Evolutionary conservation across 2,113 vertebrate species (phyloP).

Genomic region (Eulacestoma nigropectus): DNA sequence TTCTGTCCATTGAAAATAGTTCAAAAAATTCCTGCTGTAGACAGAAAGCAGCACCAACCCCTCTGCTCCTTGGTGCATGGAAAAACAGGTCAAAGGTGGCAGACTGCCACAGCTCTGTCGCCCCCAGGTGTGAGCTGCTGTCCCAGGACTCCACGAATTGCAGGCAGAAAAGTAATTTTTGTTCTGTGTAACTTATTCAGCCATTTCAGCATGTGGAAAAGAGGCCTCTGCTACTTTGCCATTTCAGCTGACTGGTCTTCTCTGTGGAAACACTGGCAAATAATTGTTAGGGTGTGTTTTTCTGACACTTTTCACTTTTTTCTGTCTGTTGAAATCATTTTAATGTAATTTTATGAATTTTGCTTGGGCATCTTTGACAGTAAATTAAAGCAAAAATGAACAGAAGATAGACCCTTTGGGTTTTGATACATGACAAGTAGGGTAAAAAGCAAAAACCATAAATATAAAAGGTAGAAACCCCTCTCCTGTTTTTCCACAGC

Average conservation of each 20-base stretch:
- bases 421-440: not conserved
- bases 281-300: not conserved
- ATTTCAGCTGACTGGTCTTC: conserved; percentile 9
- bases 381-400: not conserved
- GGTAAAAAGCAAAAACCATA: not conserved
- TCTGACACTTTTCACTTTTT: not conserved
- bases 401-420: not conserved
- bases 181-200: not conserved
- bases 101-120: conserved; percentile 18
- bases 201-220: not conserved
- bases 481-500: not conserved
- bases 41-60: not conserved
- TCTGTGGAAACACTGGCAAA: not conserved
- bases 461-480: not conserved
- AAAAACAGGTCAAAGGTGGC: conserved; percentile 1
- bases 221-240: not conserved
- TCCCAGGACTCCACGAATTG: not conserved
- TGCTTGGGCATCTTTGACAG: not conserved
- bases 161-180: not conserved
- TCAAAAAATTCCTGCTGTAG: not conserved
- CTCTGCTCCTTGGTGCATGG: not conserved
- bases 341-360: not conserved
- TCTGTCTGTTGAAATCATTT: not conserved
- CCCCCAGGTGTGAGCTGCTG: not conserved
- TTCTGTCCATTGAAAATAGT: not conserved